Evolutionary conservation across 2,797 vertebrate species (phyloP), one percentile per base, ranked within the genome.

Genomic region (Microctenopoma steveboyesi): DNA sequence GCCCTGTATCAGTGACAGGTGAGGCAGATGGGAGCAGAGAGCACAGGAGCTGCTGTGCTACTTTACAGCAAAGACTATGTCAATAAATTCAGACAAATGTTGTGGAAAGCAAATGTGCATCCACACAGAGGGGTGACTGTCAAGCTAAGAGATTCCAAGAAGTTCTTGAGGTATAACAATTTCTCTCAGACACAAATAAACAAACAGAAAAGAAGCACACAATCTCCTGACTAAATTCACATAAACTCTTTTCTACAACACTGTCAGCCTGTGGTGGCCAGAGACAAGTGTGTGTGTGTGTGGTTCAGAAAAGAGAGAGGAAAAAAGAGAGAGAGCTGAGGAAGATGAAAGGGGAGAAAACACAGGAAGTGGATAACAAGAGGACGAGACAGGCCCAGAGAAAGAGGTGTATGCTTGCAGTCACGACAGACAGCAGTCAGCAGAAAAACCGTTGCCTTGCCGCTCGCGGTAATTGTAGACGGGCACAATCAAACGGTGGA

Each of bases 381-480:
- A 60, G 28, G 46, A 76, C 16, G 28, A 81, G 73, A 83, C 54
- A 16, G 50, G 66, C 47, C 30, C 51, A 45, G 51, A 60, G 57
- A 54, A 52, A 64, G 78, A 62, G 78, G 73, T 83, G 58, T 87
- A 69, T 35, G 14, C 68, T 86, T 83, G 86, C 79, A 86, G 80
- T 67, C 64, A 64, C 42, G 4, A 81, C 8, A 46, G 76, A 82
- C 69, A 74, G 68, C 71, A 84, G 83, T 84, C 83, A 73, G 86
- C 83, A 71, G 73, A 82, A 83, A 82, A 81, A 60, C 43, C 69
- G 61, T 39, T 13, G 30, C 39, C 69, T 63, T 48, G 79, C 82
- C 72, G 4, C 63, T 59, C 11, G 15, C 30, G 28, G 83, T 82
- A 82, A 86, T 46, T 22, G 25, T 57, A 82, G 78, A 87, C 3